These are phyloP conservation scores for Hexactinellida sp. DNA, from an alignment of 37 sponge, comb jelly and placozoan species.

Conservation along the genomic window DNA sequence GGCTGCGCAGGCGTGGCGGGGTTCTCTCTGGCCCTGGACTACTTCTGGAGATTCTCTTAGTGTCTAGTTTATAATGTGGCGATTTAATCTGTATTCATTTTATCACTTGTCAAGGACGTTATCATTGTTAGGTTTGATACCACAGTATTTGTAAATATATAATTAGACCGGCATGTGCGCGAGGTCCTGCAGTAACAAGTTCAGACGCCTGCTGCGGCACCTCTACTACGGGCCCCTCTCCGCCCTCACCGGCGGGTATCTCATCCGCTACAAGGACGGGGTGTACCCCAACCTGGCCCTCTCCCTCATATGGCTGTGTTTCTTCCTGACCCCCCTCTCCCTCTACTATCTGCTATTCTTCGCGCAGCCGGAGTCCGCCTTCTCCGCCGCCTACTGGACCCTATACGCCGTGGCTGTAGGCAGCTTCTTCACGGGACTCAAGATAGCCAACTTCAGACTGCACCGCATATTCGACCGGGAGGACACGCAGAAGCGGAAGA, in stretches of 20 bases:
- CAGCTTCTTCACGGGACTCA: background rate
- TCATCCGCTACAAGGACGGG: background rate
- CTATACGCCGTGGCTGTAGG: background rate
- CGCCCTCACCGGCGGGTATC: background rate
- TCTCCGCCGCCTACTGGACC: background rate
- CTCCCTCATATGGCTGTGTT: background rate
- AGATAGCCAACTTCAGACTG: constrained; percentile 2
- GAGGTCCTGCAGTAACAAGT: background rate
- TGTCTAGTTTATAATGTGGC: background rate
- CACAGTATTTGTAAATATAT: background rate
- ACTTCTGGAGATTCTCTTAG: constrained; percentile 31
- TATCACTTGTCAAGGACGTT: no score
- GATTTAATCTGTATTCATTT: background rate
- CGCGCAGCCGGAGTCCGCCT: background rate
- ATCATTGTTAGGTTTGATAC: background rate
- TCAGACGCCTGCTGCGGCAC: background rate
- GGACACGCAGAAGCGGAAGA: background rate
- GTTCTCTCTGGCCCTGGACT: constrained; percentile 95
- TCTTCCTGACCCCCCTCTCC: background rate
- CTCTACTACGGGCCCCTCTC: background rate
- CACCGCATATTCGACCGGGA: background rate
- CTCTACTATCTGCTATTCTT: background rate
- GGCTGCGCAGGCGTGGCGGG: constrained; percentile 94
- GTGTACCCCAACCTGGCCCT: background rate
- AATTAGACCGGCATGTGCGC: background rate